Evolutionary conservation across 1,140 invertebrate species (phyloP), one percentile per base, ranked within the genome.

Genomic region (Temnothorax nylanderi): DNA sequence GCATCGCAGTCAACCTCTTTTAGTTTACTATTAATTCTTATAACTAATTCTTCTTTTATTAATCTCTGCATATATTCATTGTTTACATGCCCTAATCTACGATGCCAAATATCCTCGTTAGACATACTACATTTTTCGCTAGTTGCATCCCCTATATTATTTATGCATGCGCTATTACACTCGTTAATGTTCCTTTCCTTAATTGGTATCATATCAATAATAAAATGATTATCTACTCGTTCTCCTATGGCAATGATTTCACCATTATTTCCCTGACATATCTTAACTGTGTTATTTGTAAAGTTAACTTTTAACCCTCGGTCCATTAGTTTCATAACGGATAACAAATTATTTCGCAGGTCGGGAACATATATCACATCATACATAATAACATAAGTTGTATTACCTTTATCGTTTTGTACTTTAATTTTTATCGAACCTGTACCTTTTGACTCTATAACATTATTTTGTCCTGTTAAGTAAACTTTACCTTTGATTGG

Each of bases 301-400:
- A 47, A 47, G 2, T 47, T 47, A 47, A 8, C 8, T 47, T 47
- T 47, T 8, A 47, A 8, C 8, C 47, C 47, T 8, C 47, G 47
- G 1, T 76, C n/a, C 54, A 58, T 76, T 10, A 76, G 26, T 21
- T 60, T 76, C 7, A 18, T 41, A 1, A 76, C 74, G 1, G 54
- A 75, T 13, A 76, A 41, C 5, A 60, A 26, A 1, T 76, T 76
- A 16, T 10, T 16, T 1, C 74, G 34, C 8, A 60, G n/a, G 3
- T 58, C 1, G 0, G 74, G 74, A 8, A 76, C 74, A 44, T 76
- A 76, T 2, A 76, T 26, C 0, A 76, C 54, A 60, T 76, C 54
- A 47, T 56, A 16, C 16, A 75, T 75, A 4, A 5, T 75, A 4
- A 56, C 51, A 75, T 56, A 56, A 1, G 21, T 75, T 1, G 11